Evolutionary conservation across 2,113 vertebrate species (phyloP).

Genomic region (Cyanoliseus patagonus): DNA sequence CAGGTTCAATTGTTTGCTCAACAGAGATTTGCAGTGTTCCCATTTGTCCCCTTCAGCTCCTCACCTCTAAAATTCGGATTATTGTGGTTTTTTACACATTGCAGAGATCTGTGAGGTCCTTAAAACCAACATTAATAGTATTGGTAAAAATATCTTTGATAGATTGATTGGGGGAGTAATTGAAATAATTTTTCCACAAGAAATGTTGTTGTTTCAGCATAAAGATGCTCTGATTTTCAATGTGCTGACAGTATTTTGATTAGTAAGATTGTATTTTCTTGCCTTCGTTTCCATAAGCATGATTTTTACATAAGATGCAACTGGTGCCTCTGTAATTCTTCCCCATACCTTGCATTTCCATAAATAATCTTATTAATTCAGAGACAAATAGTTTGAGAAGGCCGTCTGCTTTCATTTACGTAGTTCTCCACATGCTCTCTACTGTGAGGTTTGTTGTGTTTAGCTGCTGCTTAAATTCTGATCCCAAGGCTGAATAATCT

Average conservation of each 20-base stretch:
- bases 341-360: neutral
- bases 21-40: neutral
- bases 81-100: neutral
- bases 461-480: constrained; percentile 16
- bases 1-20: neutral
- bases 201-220: neutral
- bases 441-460: neutral
- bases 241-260: neutral
- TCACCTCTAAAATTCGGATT: neutral
- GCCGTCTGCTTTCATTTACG: neutral
- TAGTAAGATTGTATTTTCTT: neutral
- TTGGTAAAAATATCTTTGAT: neutral
- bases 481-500: neutral
- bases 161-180: neutral
- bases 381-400: constrained; percentile 12
- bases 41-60: neutral
- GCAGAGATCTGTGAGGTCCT: neutral
- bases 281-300: neutral
- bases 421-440: neutral
- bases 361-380: neutral
- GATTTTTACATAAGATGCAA: neutral
- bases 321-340: neutral
- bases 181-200: neutral
- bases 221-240: neutral
- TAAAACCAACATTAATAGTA: neutral